Evolutionary conservation across 2,888 invertebrate species (phyloP).

Genomic region (Brenthis hecate): DNA sequence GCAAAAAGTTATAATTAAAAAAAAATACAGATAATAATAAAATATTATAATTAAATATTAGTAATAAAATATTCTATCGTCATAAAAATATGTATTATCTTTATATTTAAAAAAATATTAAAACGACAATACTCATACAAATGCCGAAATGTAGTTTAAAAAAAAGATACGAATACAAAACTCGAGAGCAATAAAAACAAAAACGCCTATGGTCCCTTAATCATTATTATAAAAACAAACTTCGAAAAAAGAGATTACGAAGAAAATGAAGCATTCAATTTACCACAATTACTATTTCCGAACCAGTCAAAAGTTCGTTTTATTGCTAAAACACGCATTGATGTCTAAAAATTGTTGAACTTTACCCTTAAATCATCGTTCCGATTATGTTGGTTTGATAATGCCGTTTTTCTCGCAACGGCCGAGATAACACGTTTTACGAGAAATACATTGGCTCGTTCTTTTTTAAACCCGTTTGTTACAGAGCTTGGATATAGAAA

Average conservation of each 20-base stretch:
- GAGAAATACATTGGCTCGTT: constrained; percentile 20
- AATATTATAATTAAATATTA: too few relatives aligned
- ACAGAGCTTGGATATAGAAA: constrained; percentile 3
- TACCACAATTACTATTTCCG: constrained; percentile 10
- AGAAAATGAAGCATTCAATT: constrained; percentile 9
- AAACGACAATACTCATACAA: not conserved
- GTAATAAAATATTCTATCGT: too few relatives aligned
- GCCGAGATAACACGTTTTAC: constrained; percentile 29
- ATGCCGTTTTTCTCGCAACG: constrained; percentile 29
- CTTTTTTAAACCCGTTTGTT: constrained; percentile 18
- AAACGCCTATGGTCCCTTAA: constrained; percentile 3
- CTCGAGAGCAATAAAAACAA: constrained; percentile 5
- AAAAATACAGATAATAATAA: too few relatives aligned
- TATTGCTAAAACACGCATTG: constrained; percentile 7
- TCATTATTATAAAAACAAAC: constrained; percentile 18
- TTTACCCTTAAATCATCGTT: constrained; percentile 28
- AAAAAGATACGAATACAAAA: constrained; percentile 6
- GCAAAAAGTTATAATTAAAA: too few relatives aligned
- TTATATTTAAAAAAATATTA: too few relatives aligned
- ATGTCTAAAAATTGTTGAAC: constrained; percentile 23
- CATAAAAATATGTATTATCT: too few relatives aligned
- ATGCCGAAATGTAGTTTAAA: not conserved
- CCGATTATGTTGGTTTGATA: constrained; percentile 25
- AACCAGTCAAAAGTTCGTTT: constrained; percentile 17
- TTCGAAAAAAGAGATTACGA: constrained; percentile 16